Conservation (phyloP, 2,797 vertebrate genomes). For the Parotocinclus haroldoi region DNA sequence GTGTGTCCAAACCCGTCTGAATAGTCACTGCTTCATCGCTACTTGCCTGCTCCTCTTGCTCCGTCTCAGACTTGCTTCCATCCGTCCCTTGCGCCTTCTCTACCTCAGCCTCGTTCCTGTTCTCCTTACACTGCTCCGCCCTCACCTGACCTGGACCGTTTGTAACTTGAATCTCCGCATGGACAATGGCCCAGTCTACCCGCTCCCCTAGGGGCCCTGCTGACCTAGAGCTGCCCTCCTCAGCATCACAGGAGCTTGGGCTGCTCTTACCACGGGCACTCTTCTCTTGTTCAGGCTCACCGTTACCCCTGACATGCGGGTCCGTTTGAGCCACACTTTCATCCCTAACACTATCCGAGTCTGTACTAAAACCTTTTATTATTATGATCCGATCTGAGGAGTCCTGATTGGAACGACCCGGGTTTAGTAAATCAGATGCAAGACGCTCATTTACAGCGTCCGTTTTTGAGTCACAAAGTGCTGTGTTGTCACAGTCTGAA, state of each 20-base stretch:
- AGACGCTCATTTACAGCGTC: conserved; percentile 1
- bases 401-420: conserved; percentile 4
- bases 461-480: conserved; percentile 30
- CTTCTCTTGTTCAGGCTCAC: neutral
- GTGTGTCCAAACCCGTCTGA: conserved; percentile 32
- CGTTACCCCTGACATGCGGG: too few relatives aligned
- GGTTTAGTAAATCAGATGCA: neutral
- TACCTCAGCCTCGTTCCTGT: conserved; percentile 3
- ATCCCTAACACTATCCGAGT: conserved; percentile 15
- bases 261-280: conserved; percentile 14
- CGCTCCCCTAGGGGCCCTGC: conserved; percentile 16
- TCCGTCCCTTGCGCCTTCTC: too few relatives aligned
- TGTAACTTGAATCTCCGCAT: conserved; percentile 18
- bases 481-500: conserved; percentile 18
- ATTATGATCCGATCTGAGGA: neutral
- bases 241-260: conserved; percentile 5
- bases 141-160: conserved; percentile 30
- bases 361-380: neutral
- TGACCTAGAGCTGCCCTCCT: conserved; percentile 17
- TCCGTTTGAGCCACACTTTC: conserved; percentile 8
- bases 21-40: neutral
- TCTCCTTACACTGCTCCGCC: conserved; percentile 24
- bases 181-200: conserved; percentile 33
- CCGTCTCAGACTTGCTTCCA: neutral
- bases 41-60: conserved; percentile 3